Evolutionary conservation across 2,113 vertebrate genomes (phyloP).

Genomic region (Catharus bicknelli): DNA sequence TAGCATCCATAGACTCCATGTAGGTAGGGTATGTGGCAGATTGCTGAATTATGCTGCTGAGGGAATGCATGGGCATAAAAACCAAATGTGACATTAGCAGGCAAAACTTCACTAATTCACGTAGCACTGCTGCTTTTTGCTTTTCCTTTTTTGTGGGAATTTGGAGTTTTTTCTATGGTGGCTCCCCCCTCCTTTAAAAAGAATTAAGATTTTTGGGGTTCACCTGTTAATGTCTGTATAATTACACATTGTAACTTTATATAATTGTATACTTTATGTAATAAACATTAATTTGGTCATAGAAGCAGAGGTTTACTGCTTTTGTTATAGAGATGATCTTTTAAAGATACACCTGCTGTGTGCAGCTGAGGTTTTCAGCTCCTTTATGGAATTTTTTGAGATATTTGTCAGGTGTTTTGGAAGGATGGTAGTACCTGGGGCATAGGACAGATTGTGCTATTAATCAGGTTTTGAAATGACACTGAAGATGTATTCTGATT

Average conservation of each 20-base stretch:
- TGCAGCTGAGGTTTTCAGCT: neutral
- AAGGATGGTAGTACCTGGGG: neutral
- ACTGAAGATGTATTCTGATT: neutral
- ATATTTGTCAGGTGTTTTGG: neutral
- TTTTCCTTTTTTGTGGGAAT: no score
- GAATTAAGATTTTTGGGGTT: neutral
- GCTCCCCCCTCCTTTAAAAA: neutral
- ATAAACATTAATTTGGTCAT: neutral
- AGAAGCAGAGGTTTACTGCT: neutral
- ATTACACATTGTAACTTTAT: neutral
- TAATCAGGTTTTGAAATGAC: neutral
- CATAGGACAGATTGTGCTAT: neutral
- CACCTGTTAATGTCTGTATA: neutral
- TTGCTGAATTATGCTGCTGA: neutral
- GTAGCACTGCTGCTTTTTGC: fast-evolving
- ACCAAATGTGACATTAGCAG: fast-evolving
- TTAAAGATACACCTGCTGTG: neutral
- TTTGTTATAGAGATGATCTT: fast-evolving
- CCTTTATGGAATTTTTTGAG: neutral
- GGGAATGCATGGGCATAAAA: neutral
- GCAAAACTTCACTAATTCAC: neutral
- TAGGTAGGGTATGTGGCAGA: fast-evolving
- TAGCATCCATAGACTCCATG: fast-evolving
- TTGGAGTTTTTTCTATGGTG: neutral
- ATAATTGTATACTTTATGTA: neutral